A percentile compares a stretch with the other conserved stretches of the same genome.
Conservation (phyloP, 2,113 vertebrate genomes). For the Corynorhinus townsendii region DNA sequence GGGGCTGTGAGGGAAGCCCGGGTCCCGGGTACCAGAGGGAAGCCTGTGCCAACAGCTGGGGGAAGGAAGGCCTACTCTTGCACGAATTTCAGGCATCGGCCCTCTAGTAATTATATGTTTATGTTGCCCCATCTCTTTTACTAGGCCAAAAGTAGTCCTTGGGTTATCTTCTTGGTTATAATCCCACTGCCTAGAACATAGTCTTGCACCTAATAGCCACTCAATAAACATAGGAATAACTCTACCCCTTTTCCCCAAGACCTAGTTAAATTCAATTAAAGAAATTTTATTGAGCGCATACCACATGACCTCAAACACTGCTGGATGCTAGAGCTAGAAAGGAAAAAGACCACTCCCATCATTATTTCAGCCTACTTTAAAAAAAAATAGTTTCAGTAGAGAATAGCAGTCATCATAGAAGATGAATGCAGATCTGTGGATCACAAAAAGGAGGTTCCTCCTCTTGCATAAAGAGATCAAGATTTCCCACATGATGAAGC, state of each 20-base stretch:
- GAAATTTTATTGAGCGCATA: neutral
- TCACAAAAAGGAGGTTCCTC: neutral
- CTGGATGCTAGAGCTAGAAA: neutral
- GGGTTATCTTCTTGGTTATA: neutral
- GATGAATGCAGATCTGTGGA: neutral
- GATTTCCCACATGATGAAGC: neutral
- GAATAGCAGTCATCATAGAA: neutral
- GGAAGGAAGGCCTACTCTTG: too few species aligned
- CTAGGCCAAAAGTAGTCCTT: neutral
- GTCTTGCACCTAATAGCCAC: neutral
- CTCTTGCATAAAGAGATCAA: neutral
- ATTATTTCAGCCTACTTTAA: neutral
- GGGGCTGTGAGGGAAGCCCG: too few species aligned
- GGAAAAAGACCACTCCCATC: neutral
- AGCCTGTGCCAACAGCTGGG: too few species aligned
- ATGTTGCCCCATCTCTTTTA: neutral
- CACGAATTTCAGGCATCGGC: too few species aligned
- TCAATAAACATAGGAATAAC: neutral
- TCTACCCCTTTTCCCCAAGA: neutral
- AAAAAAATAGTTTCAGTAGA: neutral
- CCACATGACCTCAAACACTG: neutral
- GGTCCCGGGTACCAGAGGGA: too few species aligned
- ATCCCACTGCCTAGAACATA: neutral
- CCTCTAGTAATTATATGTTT: neutral
- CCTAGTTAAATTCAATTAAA: neutral